Conservation (phyloP, 2,797 vertebrate genomes). For the Hafferia zeledoni region DNA sequence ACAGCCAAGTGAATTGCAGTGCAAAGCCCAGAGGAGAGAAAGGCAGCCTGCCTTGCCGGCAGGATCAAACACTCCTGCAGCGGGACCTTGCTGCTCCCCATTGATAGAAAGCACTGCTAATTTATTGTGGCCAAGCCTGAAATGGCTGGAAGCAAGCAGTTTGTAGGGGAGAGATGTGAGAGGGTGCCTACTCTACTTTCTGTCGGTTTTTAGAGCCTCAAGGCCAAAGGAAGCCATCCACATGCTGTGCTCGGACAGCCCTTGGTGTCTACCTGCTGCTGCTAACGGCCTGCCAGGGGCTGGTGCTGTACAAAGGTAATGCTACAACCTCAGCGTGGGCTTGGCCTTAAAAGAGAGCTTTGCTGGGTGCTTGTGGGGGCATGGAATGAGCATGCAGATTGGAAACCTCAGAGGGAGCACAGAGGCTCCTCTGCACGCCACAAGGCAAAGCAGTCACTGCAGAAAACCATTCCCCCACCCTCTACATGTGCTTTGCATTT, state of each 20-base stretch:
- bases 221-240: conserved; percentile 22
- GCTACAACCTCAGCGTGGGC: accelerated
- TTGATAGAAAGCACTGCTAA: accelerated
- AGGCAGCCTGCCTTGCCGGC: neutral
- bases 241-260: neutral
- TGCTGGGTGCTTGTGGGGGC: neutral
- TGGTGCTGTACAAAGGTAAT: conserved; percentile 85
- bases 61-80: accelerated
- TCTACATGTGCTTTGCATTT: accelerated
- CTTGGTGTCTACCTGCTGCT: conserved; percentile 76
- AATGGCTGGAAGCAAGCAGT: neutral
- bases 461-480: neutral
- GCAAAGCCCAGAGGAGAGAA: neutral
- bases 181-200: neutral
- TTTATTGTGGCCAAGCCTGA: neutral
- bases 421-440: accelerated
- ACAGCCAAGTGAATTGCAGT: neutral
- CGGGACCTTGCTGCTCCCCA: neutral
- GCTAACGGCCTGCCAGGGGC: conserved; percentile 67
- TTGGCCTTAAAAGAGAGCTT: neutral
- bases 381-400: accelerated
- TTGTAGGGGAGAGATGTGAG: neutral
- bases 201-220: conserved; percentile 59
- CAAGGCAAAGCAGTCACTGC: neutral
- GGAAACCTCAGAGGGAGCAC: neutral